phyloP scores from a whole-genome alignment of 1,140 invertebrate species.

The Apis cerana region DNA sequence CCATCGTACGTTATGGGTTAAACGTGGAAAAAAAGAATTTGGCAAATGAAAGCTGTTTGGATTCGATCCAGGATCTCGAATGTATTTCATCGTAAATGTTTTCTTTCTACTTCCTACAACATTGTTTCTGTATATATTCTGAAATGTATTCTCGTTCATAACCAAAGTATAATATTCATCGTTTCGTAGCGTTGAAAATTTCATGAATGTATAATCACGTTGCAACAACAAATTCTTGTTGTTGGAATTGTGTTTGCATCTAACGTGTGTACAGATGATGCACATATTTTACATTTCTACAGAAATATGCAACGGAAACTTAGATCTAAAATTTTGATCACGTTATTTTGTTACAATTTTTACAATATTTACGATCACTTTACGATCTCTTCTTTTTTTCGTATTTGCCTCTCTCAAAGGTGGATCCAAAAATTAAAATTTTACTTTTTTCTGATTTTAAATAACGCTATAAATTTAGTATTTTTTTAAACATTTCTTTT shows the following conservation, averaged over 20 bases:
- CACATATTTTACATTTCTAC: background rate
- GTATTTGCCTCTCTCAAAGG: no score
- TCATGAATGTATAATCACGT: background rate
- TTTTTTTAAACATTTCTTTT: no score
- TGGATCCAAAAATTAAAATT: no score
- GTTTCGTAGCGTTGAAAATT: background rate
- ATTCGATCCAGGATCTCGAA: constrained; percentile 42
- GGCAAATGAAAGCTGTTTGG: constrained; percentile 52
- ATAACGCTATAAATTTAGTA: no score
- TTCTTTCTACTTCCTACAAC: background rate
- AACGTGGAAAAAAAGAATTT: constrained; percentile 45
- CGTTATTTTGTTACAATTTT: no score
- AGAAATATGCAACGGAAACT: no score
- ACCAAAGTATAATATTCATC: background rate
- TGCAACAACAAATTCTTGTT: background rate
- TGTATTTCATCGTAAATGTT: constrained; percentile 33
- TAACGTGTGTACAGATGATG: background rate
- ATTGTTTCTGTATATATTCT: background rate
- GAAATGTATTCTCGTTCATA: background rate
- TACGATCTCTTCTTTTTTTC: no score
- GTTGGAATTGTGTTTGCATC: background rate
- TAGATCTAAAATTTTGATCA: no score
- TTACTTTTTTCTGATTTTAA: no score
- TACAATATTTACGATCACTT: no score
- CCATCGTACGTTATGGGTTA: constrained; percentile 5